Percentiles rank a stretch among this genome's conserved stretches.
Evolutionary conservation across 2,888 invertebrate species (phyloP).

Genomic region (Scaptomyza cyrtandrae): DNA sequence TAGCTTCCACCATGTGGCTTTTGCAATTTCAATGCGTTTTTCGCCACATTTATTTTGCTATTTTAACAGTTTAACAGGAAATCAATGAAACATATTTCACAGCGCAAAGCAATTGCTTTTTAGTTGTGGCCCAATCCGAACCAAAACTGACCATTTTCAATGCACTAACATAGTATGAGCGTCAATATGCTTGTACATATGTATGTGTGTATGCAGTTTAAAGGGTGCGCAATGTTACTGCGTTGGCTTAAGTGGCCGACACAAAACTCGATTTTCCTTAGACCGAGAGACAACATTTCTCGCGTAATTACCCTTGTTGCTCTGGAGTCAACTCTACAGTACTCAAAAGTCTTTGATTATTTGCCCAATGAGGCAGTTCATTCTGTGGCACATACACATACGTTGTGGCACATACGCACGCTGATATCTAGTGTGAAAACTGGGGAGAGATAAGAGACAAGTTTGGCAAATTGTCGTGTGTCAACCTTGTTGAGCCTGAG

Average conservation of each 20-base stretch:
- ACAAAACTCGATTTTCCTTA: constrained; percentile 39
- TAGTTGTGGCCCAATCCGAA: constrained; percentile 16
- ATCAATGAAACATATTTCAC: constrained; percentile 76
- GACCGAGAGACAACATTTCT: constrained; percentile 10
- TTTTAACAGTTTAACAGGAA: constrained; percentile 61
- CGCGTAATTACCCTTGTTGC: constrained; percentile 14
- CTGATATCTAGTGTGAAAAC: constrained; percentile 1
- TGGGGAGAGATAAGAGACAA: neutral
- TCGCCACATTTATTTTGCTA: constrained; percentile 49
- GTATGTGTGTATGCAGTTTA: constrained; percentile 16
- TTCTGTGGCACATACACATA: constrained; percentile 2
- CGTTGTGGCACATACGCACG: neutral
- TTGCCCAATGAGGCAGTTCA: constrained; percentile 55
- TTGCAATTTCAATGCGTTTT: constrained; percentile 49
- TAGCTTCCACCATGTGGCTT: constrained; percentile 24
- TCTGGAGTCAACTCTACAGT: constrained; percentile 33
- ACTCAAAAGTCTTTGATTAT: constrained; percentile 42
- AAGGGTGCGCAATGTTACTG: constrained; percentile 31
- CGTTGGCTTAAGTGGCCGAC: constrained; percentile 40
- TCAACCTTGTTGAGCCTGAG: constrained; percentile 22
- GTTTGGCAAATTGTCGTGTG: constrained; percentile 21
- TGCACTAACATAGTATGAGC: constrained; percentile 19
- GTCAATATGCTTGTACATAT: constrained; percentile 5
- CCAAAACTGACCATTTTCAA: constrained; percentile 21
- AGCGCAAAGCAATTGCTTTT: constrained; percentile 67